Evolutionary conservation across 2,113 vertebrate species (phyloP).

Genomic region (Asarcornis scutulata): DNA sequence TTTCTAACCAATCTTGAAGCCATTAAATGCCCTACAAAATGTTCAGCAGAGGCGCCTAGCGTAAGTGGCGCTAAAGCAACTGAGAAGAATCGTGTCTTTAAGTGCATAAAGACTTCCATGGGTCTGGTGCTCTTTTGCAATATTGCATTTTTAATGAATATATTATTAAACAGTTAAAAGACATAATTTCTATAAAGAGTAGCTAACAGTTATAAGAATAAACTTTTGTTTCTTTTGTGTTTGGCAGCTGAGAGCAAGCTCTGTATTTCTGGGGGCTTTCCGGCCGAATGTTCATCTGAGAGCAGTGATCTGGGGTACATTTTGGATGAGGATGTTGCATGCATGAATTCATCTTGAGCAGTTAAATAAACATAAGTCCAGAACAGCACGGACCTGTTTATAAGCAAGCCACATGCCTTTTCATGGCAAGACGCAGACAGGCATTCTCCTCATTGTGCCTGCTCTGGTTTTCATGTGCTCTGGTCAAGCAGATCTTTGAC

Average conservation of each 20-base stretch:
- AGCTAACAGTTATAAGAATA: not conserved
- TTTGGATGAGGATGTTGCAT: accelerated
- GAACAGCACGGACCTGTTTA: not conserved
- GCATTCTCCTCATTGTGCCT: not conserved
- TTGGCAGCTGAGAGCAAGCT: conserved; percentile 27
- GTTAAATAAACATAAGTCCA: not conserved
- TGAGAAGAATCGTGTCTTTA: not conserved
- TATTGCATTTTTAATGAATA: conserved; percentile 36
- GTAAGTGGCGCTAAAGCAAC: accelerated
- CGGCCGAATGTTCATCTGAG: not conserved
- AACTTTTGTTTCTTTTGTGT: not conserved
- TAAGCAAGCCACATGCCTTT: accelerated
- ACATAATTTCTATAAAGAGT: not conserved
- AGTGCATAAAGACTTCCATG: not conserved
- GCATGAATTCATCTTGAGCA: not conserved
- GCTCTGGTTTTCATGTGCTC: not conserved
- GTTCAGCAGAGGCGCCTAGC: not conserved
- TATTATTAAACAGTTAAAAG: not conserved
- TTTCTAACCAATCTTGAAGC: not conserved
- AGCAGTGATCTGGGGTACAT: not conserved
- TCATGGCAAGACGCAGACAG: accelerated
- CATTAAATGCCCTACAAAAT: not conserved
- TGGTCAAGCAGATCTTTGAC: not conserved
- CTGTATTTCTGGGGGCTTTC: not conserved
- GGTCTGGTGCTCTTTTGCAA: not conserved